Percentiles rank a stretch among this genome's conserved stretches.
Conservation (phyloP, 2,797 vertebrate species). For the Squalus acanthias region DNA sequence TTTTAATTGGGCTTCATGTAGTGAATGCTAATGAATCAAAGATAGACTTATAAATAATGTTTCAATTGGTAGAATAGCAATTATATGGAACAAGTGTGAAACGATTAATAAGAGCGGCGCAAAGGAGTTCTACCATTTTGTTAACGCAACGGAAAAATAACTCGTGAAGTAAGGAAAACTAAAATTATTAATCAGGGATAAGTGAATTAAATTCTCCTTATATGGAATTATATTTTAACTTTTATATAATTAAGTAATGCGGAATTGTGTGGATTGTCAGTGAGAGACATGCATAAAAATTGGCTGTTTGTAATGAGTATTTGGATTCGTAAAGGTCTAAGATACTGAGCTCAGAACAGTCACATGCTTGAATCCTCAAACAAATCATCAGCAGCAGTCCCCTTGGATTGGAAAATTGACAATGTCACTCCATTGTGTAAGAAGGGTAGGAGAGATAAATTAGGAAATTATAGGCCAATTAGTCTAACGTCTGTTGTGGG, state of each 20-base stretch:
- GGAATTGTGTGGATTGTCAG: not conserved
- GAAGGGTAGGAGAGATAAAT: not conserved
- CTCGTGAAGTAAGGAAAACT: not conserved
- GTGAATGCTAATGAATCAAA: not conserved
- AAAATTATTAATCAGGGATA: not conserved
- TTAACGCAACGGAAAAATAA: not conserved
- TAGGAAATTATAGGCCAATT: not conserved
- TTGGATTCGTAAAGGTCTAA: not conserved
- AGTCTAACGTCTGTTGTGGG: too few relatives aligned
- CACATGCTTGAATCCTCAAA: not conserved
- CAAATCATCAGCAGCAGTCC: not conserved
- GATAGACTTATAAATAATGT: not conserved
- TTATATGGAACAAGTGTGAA: not conserved
- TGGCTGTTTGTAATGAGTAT: not conserved
- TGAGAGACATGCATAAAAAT: not conserved
- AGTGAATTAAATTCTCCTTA: not conserved
- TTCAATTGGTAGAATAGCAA: not conserved
- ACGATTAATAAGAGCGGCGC: not conserved
- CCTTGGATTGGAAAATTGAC: not conserved
- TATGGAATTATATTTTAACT: not conserved
- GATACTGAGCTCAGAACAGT: not conserved
- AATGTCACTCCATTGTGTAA: not conserved
- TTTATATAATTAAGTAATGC: not conserved
- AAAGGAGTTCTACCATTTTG: not conserved
- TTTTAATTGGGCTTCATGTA: not conserved